phyloP scores from a whole-genome alignment of 2,113 vertebrate genomes.

The Corvus moneduloides region DNA sequence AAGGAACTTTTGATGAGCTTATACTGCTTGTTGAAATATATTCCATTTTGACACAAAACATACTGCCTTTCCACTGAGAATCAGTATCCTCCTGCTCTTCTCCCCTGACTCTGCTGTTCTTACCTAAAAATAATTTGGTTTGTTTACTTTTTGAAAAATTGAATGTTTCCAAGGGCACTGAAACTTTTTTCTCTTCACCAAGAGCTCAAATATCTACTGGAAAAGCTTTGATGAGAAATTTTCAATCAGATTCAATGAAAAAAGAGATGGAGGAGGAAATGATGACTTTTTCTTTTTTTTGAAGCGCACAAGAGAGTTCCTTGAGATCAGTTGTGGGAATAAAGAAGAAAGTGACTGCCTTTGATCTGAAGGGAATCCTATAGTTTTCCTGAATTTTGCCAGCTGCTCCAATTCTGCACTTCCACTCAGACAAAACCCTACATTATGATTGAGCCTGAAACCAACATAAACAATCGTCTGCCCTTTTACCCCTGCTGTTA shows the following conservation, averaged over 20 bases:
- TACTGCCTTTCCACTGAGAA: background rate
- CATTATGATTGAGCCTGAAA: constrained; percentile 14
- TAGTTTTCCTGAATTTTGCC: constrained; percentile 33
- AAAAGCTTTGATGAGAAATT: constrained; percentile 43
- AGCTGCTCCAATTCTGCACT: constrained; percentile 18
- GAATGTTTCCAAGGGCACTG: constrained; percentile 1
- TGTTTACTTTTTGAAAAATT: constrained; percentile 45
- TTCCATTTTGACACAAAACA: background rate
- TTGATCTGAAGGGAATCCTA: constrained; percentile 45
- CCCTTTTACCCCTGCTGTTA: constrained; percentile 38
- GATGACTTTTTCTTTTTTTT: background rate
- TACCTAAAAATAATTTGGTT: constrained; percentile 44
- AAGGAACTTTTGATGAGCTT: background rate
- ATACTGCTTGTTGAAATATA: background rate
- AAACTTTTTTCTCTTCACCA: constrained; percentile 10
- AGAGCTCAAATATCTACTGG: background rate
- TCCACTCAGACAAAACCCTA: constrained; percentile 41
- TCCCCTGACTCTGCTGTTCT: background rate
- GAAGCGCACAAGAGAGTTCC: background rate
- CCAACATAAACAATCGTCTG: constrained; percentile 28
- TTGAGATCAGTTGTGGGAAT: background rate
- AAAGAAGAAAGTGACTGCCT: constrained; percentile 17
- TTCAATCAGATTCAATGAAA: constrained; percentile 4
- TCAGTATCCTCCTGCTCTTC: background rate
- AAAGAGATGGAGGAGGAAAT: constrained; percentile 17